Percentiles rank a stretch among this genome's conserved stretches.
Evolutionary conservation across 2,888 invertebrate genomes (phyloP).

Genomic region (Disparrhopalites patrizii): DNA sequence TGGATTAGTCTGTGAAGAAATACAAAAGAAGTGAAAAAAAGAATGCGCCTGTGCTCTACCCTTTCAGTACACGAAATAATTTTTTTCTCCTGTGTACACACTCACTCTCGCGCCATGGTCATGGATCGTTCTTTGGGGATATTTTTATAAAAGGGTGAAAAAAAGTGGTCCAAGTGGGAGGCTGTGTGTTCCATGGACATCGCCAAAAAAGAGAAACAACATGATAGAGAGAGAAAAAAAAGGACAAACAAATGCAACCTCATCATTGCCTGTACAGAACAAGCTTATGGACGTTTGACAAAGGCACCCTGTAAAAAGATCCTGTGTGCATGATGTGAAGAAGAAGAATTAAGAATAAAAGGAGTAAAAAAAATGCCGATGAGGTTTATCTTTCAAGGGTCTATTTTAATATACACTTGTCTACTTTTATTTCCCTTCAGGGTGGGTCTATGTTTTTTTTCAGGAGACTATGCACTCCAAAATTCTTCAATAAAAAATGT

Average conservation of each 20-base stretch:
- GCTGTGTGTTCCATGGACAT: conserved; percentile 16
- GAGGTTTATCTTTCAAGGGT: neutral
- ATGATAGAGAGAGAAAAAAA: neutral
- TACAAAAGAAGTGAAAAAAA: neutral
- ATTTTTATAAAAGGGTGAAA: too few relatives aligned
- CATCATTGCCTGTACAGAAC: too few relatives aligned
- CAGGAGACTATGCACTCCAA: too few relatives aligned
- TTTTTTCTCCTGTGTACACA: neutral
- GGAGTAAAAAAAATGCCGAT: too few relatives aligned
- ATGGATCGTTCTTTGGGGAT: conserved; percentile 13
- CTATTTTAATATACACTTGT: neutral
- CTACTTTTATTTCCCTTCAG: neutral
- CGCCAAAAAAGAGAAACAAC: neutral
- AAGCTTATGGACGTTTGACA: too few relatives aligned
- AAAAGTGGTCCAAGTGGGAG: conserved; percentile 16
- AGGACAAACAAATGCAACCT: conserved; percentile 1
- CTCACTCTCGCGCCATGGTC: neutral
- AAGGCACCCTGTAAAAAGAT: too few relatives aligned
- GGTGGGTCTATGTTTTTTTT: neutral
- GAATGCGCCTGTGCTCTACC: conserved; percentile 20
- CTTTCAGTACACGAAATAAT: too few relatives aligned
- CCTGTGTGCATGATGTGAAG: neutral
- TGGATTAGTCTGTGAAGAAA: too few relatives aligned
- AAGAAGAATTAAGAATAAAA: too few relatives aligned
- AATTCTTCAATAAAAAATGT: too few relatives aligned